Conservation (phyloP, 2,113 vertebrate species). For the Gobio gobio region DNA sequence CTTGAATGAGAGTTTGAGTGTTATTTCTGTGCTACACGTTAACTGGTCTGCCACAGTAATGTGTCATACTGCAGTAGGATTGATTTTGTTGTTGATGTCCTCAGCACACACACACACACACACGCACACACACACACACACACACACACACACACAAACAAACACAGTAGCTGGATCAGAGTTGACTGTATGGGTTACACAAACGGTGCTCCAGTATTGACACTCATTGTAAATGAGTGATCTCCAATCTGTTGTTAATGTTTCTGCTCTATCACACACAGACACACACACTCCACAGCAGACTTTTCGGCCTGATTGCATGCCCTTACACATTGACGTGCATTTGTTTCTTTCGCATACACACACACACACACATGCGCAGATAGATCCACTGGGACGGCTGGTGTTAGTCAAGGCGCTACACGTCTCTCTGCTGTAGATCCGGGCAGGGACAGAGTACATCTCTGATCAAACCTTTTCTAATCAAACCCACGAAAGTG, state of each 20-base stretch:
- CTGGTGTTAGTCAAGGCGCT: slow-evolving; percentile 69
- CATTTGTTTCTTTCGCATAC: background rate
- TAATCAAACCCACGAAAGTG: slow-evolving; percentile 81
- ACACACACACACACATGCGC: slow-evolving; percentile 54
- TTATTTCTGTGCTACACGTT: background rate
- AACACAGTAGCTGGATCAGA: background rate
- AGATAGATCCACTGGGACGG: slow-evolving; percentile 35
- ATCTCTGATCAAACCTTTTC: slow-evolving; percentile 78
- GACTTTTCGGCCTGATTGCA: slow-evolving; percentile 46
- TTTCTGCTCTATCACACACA: slow-evolving; percentile 13
- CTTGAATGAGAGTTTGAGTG: background rate
- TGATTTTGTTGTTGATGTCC: slow-evolving; percentile 21
- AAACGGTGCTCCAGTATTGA: slow-evolving; percentile 16
- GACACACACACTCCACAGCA: slow-evolving; percentile 26
- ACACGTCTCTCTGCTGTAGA: slow-evolving; percentile 63
- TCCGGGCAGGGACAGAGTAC: slow-evolving; percentile 65
- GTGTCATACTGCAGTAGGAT: slow-evolving; percentile 35
- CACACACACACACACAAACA: too few relatives aligned
- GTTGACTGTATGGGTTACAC: slow-evolving; percentile 22
- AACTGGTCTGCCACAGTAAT: background rate
- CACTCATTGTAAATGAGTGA: slow-evolving; percentile 23
- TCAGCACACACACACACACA: background rate
- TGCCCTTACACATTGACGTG: slow-evolving; percentile 11
- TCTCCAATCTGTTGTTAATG: slow-evolving; percentile 4
- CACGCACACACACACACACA: too few relatives aligned